phyloP scores from a whole-genome alignment of 2,888 invertebrate genomes.

The Phytoseiulus persimilis region DNA sequence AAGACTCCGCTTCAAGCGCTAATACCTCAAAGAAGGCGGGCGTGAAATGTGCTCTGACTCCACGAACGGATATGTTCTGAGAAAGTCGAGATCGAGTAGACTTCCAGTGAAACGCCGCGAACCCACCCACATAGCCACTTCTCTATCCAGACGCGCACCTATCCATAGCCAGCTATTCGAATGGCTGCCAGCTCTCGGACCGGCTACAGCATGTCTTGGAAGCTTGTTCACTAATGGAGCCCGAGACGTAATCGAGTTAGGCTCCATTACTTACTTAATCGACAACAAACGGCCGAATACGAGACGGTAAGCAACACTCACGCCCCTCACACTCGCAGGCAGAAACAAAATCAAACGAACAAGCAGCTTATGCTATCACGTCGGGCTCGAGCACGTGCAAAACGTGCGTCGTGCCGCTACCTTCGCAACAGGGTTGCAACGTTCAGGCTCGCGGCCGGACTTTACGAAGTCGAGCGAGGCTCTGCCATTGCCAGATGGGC shows the following conservation, averaged over 20 bases:
- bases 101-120: not conserved
- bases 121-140: not conserved
- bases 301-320: not conserved
- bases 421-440: not conserved
- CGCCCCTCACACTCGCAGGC: not conserved
- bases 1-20: not conserved
- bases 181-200: not conserved
- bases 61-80: not conserved
- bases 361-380: not conserved
- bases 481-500: not conserved
- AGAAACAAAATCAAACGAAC: not conserved
- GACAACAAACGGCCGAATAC: constrained; percentile 5
- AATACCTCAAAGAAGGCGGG: not conserved
- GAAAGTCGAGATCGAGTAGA: not conserved
- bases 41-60: not conserved
- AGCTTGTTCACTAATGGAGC: not conserved
- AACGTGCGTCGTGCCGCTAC: not conserved
- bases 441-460: not conserved
- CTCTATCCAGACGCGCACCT: not conserved
- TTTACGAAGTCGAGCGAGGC: not conserved
- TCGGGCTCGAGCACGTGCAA: not conserved
- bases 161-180: not conserved
- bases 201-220: not conserved
- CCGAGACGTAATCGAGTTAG: not conserved
- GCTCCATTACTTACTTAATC: constrained; percentile 5